Conservation (phyloP, 2,888 invertebrate genomes). For the Drosophila picticornis region DNA sequence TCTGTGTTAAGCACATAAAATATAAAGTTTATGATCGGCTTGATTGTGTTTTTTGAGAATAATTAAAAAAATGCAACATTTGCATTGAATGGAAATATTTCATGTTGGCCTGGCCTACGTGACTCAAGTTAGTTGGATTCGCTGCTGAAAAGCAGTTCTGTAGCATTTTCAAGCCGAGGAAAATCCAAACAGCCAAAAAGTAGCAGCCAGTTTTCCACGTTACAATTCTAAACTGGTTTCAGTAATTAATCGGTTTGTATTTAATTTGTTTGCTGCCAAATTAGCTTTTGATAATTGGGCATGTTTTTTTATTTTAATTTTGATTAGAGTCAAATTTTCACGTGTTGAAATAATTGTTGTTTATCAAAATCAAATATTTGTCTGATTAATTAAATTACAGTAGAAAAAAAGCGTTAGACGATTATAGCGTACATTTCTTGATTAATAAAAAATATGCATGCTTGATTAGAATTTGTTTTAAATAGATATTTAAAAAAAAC, state of each 20-base stretch:
- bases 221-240: slow-evolving; percentile 45
- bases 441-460: not conserved
- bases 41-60: slow-evolving; percentile 1
- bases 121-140: slow-evolving; percentile 43
- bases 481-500: not conserved
- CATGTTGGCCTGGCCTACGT: slow-evolving; percentile 62
- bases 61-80: slow-evolving; percentile 32
- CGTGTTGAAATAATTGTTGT: slow-evolving; percentile 11
- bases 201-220: slow-evolving; percentile 47
- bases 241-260: slow-evolving; percentile 15
- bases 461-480: rapidly evolving
- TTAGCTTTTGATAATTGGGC: slow-evolving; percentile 24
- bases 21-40: slow-evolving; percentile 37
- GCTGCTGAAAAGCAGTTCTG: slow-evolving; percentile 49
- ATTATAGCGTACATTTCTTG: not conserved
- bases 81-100: slow-evolving; percentile 36
- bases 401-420: no score
- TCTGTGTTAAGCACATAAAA: slow-evolving; percentile 39
- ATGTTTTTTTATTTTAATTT: not conserved
- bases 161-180: slow-evolving; percentile 24
- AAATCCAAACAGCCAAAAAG: slow-evolving; percentile 33
- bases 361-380: not conserved
- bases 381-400: not conserved
- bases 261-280: slow-evolving; percentile 17
- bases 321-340: not conserved